A percentile compares a stretch with the other conserved stretches of the same genome.
phyloP scores from a whole-genome alignment of 2,888 invertebrate species.

The Drosophila meridionalis region DNA sequence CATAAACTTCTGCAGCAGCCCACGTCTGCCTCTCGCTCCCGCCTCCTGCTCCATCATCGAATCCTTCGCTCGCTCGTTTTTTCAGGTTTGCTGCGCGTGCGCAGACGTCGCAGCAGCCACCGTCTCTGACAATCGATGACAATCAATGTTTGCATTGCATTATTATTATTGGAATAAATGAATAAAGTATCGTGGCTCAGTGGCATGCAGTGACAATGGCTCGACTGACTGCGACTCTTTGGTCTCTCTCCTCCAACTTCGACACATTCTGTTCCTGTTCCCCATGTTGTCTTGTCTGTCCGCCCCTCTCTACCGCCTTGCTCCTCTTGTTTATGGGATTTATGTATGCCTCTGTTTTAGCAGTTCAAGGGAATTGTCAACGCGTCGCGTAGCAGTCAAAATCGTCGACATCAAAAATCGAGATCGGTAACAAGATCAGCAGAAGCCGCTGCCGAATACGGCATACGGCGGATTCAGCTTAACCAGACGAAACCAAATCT shows the following conservation, averaged over 20 bases:
- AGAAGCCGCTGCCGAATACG: constrained; percentile 48
- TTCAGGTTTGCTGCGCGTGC: constrained; percentile 62
- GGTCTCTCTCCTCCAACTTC: constrained; percentile 12
- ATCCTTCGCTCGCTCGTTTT: not conserved
- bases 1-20: constrained; percentile 64
- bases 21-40: not conserved
- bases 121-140: constrained; percentile 80
- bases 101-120: constrained; percentile 55
- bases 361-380: constrained; percentile 82
- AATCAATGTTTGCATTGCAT: constrained; percentile 84
- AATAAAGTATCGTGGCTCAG: constrained; percentile 79
- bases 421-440: constrained; percentile 83
- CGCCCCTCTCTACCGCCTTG: not conserved
- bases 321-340: constrained; percentile 57
- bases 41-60: not conserved
- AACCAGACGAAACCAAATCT: constrained; percentile 38
- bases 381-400: constrained; percentile 78
- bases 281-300: constrained; percentile 18
- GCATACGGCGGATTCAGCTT: constrained; percentile 34
- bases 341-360: constrained; percentile 58
- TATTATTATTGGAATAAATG: constrained; percentile 84
- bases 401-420: constrained; percentile 80
- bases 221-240: constrained; percentile 48
- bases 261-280: constrained; percentile 46
- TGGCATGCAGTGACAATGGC: constrained; percentile 82